Evolutionary conservation across 2,797 vertebrate genomes (phyloP), one percentile per base, ranked within the genome.

Genomic region (Gymnoscopelus braueri): DNA sequence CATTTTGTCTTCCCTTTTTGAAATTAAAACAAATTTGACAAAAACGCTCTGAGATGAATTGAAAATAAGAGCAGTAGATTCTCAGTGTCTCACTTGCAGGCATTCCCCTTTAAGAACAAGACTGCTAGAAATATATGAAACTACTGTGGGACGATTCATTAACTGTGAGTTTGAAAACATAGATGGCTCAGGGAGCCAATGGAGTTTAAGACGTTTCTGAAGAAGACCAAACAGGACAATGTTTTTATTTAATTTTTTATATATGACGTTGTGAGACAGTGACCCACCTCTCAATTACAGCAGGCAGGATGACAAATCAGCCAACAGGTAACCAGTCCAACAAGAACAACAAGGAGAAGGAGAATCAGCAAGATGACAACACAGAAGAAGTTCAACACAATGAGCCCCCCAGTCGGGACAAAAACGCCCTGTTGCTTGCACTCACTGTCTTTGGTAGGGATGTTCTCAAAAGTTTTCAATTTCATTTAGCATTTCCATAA

Each of bases 301-400:
- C 78, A 93, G 93, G 78, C 86, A 93, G 91, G 87, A 95, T 94
- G 93, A 94, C 89, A 19, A 93, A 93, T 85, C 90, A 91, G 79
- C 48, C 88, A 3, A 73, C 84, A 77, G 75, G 77, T 60, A 92
- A 92, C 78, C 89, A 90, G 85, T 85, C 89, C 81, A 90, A 86
- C 74, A 58, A 83, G 59, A 85, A 80, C 59, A 87, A 83, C 47
- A 89, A 89, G 67, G 81, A 81, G 73, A 85, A 85, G 67, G 83
- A 82, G 60, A 80, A 9, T 61, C 78, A 75, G 39, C 84, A n/a
- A 55, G 89, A 90, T 71, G 87, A 91, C 82, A 87, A 83, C 75
- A 91, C 87, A 0, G 87, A 91, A 0, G 87, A 91, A 1, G 48
- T 75, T 1, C 86, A 69, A 0, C 84, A 81, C 54, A 87, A 90